These are phyloP conservation scores for Akabosia matsudoensis DNA, from an alignment of 1,140 invertebrate genomes.

Conservation along the genomic window DNA sequence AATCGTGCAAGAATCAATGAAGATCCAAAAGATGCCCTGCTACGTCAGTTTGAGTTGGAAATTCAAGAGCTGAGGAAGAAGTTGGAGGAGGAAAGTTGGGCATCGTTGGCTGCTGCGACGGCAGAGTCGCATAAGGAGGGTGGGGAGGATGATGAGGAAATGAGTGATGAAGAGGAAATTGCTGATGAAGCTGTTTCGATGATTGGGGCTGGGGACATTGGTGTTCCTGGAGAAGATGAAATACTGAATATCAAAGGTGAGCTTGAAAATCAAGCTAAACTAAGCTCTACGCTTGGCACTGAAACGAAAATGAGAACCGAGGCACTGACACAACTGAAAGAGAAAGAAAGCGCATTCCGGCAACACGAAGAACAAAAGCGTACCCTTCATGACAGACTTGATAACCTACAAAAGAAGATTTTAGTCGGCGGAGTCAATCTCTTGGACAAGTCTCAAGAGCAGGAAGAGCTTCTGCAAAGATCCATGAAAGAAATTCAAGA, in stretches of 20 bases:
- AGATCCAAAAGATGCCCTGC: slow-evolving; percentile 94
- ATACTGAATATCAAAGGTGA: slow-evolving; percentile 53
- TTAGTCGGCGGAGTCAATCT: slow-evolving; percentile 97
- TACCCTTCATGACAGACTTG: slow-evolving; percentile 75
- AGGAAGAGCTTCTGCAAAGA: slow-evolving; percentile 84
- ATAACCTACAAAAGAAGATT: slow-evolving; percentile 89
- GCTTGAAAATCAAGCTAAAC: slow-evolving; percentile 54
- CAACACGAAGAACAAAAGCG: slow-evolving; percentile 47
- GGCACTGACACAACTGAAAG: slow-evolving; percentile 56
- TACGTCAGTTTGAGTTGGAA: slow-evolving; percentile 93
- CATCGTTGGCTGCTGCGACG: too few relatives aligned
- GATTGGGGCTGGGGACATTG: background rate
- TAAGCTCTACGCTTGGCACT: slow-evolving; percentile 60
- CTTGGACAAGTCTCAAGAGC: slow-evolving; percentile 92
- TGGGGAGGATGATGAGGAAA: slow-evolving; percentile 47
- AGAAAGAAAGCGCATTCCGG: slow-evolving; percentile 53
- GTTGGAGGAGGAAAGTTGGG: slow-evolving; percentile 62
- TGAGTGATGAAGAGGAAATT: slow-evolving; percentile 30
- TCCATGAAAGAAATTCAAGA: slow-evolving; percentile 86
- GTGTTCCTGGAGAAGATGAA: slow-evolving; percentile 50
- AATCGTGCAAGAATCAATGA: slow-evolving; percentile 95
- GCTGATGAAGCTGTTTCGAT: slow-evolving; percentile 23
- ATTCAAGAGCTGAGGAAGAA: slow-evolving; percentile 87
- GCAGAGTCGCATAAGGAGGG: background rate
- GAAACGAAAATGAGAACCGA: slow-evolving; percentile 64